Conservation (phyloP, 2,797 vertebrate genomes). For the Myotis daubentonii region DNA sequence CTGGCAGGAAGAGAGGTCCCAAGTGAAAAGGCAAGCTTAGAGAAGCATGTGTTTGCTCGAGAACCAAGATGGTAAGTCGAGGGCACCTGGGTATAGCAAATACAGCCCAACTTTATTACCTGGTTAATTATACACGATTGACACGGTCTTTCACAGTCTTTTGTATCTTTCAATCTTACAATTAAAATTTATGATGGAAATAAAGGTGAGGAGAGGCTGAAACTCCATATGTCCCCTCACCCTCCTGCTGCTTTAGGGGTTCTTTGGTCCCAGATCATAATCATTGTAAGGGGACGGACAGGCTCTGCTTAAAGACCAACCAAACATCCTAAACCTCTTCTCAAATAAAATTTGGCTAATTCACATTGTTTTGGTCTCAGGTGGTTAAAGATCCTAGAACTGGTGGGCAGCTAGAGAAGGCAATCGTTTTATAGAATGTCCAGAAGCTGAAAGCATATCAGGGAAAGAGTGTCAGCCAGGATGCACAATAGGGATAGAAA, state of each 20-base stretch:
- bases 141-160: not conserved
- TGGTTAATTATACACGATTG: not conserved
- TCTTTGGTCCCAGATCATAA: not conserved
- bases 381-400: conserved; percentile 5
- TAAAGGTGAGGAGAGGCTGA: not conserved
- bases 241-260: not conserved
- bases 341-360: not conserved
- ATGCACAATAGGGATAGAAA: not conserved
- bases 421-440: not conserved
- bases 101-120: not conserved
- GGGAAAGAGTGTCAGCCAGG: not conserved
- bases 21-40: not conserved
- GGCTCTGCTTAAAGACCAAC: not conserved
- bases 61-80: not conserved
- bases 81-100: not conserved
- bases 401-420: not conserved
- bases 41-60: not conserved
- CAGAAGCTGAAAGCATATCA: not conserved
- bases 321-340: not conserved
- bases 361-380: conserved; percentile 35
- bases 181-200: conserved; percentile 40
- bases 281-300: not conserved
- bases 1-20: not conserved
- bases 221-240: not conserved
- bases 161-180: not conserved